Base-by-base conservation (phyloP, 2,797 vertebrate genomes). In the Paratrypauchen microcephalus region DNA sequence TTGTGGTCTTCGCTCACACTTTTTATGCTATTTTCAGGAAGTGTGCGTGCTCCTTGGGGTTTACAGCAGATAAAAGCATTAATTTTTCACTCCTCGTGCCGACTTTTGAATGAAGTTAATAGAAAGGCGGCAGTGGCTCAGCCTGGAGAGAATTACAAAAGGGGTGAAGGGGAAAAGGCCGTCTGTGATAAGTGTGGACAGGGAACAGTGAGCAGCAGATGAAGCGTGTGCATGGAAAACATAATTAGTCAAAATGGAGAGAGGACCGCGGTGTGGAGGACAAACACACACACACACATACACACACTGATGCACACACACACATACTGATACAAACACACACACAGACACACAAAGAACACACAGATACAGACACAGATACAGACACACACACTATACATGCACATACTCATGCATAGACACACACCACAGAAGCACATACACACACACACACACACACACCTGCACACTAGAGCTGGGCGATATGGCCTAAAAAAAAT, bases 141-240 rank as follows among this genome's bases (percentile, higher is more conserved):
- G 76, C 83, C 60, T 72, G 66, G 32, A n/a, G 72, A 71, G 73
- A 87, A 85, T 87, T 74, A 82, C 78, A 90, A 74, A 13, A 21
- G 66, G 65, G 66, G 32, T 15, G 23, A 86, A 73, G 54, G 62
- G 56, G 62, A 71, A 77, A 69, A 72, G 50, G 57, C 69, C 69
- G 65, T 66, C 57, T 61, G 58, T 66, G 79, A 84, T 73, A 76
- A 86, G 78, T 70, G 73, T 23, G n/a, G 70, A 83, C 65, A 75
- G 71, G 71, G 79, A 88, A 82, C 68, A 73, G 68, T 65, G 69
- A 83, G 70, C 75, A 82, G 84, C 70, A 77, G 83, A 87, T 80
- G 71, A 86, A 87, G 87, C 85, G 83, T 86, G 82, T 87, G 84
- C 81, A 68, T 71, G 61, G 87, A 86, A 91, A 87, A 83, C 83